A percentile compares a stretch with the other conserved stretches of the same genome.
phyloP scores from a whole-genome alignment of 2,888 invertebrate species.

The Drosophila nigricruria region DNA sequence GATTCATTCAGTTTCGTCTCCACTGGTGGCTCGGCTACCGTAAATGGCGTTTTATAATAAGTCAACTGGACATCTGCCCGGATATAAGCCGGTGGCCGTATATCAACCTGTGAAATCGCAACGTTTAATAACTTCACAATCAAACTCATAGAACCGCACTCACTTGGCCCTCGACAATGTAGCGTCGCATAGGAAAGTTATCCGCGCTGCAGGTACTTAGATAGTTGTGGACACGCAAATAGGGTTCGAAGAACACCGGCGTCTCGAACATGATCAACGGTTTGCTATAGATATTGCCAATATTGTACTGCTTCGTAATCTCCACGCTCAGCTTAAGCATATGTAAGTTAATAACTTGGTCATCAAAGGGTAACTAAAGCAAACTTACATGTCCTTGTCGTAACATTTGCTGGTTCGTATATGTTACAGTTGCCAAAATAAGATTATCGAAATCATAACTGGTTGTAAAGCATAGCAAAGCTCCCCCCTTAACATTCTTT shows the following conservation, averaged over 20 bases:
- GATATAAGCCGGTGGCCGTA: constrained; percentile 84
- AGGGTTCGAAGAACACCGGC: constrained; percentile 93
- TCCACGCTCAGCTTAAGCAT: constrained; percentile 80
- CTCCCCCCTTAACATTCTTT: constrained; percentile 86
- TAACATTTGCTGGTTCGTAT: constrained; percentile 86
- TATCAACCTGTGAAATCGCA: constrained; percentile 20
- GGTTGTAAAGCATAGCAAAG: constrained; percentile 90
- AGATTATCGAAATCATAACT: constrained; percentile 89
- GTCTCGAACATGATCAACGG: constrained; percentile 90
- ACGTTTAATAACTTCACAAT: neutral
- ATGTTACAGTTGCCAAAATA: constrained; percentile 89
- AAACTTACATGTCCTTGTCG: constrained; percentile 87
- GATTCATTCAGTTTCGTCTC: constrained; percentile 87
- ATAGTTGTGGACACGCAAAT: constrained; percentile 90
- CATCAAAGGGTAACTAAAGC: neutral
- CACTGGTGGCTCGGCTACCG: constrained; percentile 83
- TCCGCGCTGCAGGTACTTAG: constrained; percentile 87
- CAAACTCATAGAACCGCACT: constrained; percentile 3
- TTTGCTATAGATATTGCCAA: constrained; percentile 80
- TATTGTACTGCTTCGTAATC: constrained; percentile 80
- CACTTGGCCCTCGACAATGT: constrained; percentile 88
- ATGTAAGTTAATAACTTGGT: neutral
- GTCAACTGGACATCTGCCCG: constrained; percentile 56
- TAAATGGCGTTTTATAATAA: constrained; percentile 63
- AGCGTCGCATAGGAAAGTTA: constrained; percentile 89